Evolutionary conservation across 2,113 vertebrate genomes (phyloP).

Genomic region (Semicossyphus pulcher): DNA sequence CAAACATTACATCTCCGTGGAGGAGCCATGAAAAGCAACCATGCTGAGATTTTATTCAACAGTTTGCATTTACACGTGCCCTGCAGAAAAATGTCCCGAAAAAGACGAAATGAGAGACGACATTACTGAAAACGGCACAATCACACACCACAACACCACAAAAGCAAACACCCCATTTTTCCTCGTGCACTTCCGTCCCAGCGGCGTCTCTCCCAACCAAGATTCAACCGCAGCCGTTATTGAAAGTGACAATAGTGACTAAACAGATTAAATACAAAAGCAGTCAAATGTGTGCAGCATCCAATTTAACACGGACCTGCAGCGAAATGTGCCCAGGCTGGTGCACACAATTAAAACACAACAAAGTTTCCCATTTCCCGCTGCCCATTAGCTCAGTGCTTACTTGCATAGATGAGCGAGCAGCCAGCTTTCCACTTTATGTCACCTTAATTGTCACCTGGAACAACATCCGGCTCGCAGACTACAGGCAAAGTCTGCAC

Average conservation of each 20-base stretch:
- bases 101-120: constrained; percentile 26
- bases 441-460: constrained; percentile 63
- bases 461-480: constrained; percentile 30
- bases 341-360: constrained; percentile 39
- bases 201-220: constrained; percentile 23
- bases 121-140: constrained; percentile 34
- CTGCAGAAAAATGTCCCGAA: background rate
- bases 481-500: constrained; percentile 24
- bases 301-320: constrained; percentile 39
- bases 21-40: background rate
- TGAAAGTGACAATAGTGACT: constrained; percentile 50
- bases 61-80: background rate
- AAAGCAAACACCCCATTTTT: constrained; percentile 7
- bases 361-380: constrained; percentile 47
- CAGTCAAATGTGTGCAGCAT: constrained; percentile 25
- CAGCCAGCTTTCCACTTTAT: constrained; percentile 43
- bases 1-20: background rate
- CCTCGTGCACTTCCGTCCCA: constrained; percentile 21
- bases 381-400: constrained; percentile 45
- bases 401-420: constrained; percentile 46
- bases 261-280: constrained; percentile 48
- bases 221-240: constrained; percentile 6
- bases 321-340: constrained; percentile 37
- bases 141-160: constrained; percentile 3
- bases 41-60: background rate